phyloP scores from a whole-genome alignment of 1,140 invertebrate species.

The Cepaea nemoralis region DNA sequence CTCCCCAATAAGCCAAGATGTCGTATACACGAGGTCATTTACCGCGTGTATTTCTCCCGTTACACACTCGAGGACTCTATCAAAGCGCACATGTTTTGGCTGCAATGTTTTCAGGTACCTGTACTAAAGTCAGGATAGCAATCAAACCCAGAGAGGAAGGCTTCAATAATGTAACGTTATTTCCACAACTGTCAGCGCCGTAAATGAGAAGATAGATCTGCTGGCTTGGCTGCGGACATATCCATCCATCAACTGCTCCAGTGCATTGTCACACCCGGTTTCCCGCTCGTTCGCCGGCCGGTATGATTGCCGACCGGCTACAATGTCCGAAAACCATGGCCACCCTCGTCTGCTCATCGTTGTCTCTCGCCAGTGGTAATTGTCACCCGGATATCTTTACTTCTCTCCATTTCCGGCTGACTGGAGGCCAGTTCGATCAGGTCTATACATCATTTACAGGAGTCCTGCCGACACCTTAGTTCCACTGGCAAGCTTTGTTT shows the following conservation, averaged over 20 bases:
- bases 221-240: background rate
- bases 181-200: background rate
- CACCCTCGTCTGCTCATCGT: background rate
- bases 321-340: background rate
- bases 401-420: conserved; percentile 11
- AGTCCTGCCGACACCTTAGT: background rate
- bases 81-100: no score
- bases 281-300: background rate
- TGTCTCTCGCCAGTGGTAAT: conserved; percentile 11
- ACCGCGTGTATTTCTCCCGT: no score
- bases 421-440: background rate
- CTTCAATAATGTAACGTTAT: background rate
- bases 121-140: background rate
- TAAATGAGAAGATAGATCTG: background rate
- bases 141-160: background rate
- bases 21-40: no score
- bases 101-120: no score
- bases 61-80: no score
- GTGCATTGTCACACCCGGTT: background rate
- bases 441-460: background rate
- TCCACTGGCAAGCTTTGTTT: no score
- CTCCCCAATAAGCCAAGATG: no score
- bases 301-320: background rate
- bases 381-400: background rate
- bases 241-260: background rate